Evolutionary conservation across 2,888 invertebrate species (phyloP).

Genomic region (Cacoxenus indagator): DNA sequence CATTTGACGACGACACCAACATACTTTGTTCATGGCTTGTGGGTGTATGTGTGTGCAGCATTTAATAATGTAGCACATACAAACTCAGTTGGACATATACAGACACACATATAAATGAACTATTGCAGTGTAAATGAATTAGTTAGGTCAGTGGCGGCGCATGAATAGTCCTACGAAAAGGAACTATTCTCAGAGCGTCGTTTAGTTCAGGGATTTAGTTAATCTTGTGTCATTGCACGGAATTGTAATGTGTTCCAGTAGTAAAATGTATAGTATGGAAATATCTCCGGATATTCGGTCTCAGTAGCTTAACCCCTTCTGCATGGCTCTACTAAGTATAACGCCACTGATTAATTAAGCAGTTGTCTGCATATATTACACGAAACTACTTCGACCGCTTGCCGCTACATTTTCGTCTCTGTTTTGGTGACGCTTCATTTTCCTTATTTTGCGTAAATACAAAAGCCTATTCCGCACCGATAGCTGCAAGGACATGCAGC

Average conservation of each 20-base stretch:
- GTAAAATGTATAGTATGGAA: too few relatives aligned
- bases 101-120: conserved; percentile 58
- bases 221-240: too few relatives aligned
- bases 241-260: too few relatives aligned
- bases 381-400: conserved; percentile 43
- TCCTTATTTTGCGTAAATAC: conserved; percentile 63
- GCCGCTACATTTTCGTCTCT: conserved; percentile 27
- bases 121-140: conserved; percentile 65
- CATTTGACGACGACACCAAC: conserved; percentile 71
- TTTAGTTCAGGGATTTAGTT: too few relatives aligned
- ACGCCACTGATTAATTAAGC: conserved; percentile 61
- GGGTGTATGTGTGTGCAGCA: conserved; percentile 37
- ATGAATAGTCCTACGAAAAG: too few relatives aligned
- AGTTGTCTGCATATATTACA: conserved; percentile 64
- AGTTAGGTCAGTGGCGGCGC: conserved; percentile 49
- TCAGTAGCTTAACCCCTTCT: not conserved
- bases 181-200: too few relatives aligned
- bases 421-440: conserved; percentile 49
- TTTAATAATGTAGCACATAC: conserved; percentile 28
- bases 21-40: conserved; percentile 63
- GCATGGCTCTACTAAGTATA: not conserved
- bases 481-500: conserved; percentile 51
- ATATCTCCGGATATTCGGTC: too few relatives aligned
- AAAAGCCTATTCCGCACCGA: conserved; percentile 65
- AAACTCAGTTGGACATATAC: conserved; percentile 5